phyloP scores from a whole-genome alignment of 2,888 invertebrate species.

The Hoplodrina ambigua region DNA sequence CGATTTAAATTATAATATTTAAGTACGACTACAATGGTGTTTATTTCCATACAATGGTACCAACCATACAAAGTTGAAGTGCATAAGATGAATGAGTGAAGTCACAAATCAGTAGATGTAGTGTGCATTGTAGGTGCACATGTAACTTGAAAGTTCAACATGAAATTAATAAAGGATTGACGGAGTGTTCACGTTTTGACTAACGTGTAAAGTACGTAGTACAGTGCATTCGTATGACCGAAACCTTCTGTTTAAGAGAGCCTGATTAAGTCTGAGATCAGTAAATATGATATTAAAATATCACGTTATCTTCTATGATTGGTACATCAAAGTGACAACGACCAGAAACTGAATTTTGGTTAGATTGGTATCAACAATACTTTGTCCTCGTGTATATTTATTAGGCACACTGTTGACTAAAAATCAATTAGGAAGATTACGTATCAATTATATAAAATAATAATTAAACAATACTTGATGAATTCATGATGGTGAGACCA shows the following conservation, averaged over 20 bases:
- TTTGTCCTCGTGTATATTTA: background rate
- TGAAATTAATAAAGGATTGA: background rate
- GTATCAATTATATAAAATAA: too few relatives aligned
- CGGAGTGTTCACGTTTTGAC: background rate
- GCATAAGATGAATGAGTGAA: background rate
- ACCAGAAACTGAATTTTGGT: background rate
- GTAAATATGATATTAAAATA: background rate
- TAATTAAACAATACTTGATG: too few relatives aligned
- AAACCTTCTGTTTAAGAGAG: background rate
- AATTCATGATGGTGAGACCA: too few relatives aligned
- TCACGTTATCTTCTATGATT: background rate
- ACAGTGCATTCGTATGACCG: background rate
- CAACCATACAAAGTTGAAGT: background rate
- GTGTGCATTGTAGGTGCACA: background rate
- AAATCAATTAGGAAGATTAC: too few relatives aligned
- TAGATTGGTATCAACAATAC: background rate
- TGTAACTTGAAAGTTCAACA: background rate
- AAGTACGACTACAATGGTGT: slow-evolving; percentile 5
- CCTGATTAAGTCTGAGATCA: background rate
- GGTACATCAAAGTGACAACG: background rate
- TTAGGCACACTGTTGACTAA: too few relatives aligned
- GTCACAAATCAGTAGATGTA: background rate
- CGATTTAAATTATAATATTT: slow-evolving; percentile 31
- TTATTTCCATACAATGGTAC: background rate
- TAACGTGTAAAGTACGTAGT: background rate